Percentiles rank a stretch among this genome's conserved stretches.
Evolutionary conservation across 1,140 invertebrate species (phyloP).

Genomic region (Papilio xuthus): DNA sequence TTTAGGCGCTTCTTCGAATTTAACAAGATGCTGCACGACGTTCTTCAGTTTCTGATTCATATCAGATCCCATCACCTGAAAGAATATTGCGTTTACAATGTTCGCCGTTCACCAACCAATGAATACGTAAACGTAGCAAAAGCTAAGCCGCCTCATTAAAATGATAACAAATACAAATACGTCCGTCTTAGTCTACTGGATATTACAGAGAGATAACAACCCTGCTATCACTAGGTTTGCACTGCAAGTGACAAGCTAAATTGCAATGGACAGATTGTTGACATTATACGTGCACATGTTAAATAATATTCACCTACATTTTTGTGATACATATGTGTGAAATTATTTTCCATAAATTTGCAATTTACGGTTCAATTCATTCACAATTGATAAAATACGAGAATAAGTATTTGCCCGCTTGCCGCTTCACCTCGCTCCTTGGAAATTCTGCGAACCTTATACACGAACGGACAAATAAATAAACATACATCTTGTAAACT

Average conservation of each 20-base stretch:
- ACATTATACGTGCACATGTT: no score
- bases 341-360: neutral
- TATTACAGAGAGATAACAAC: no score
- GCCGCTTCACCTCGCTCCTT: neutral
- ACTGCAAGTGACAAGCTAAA: no score
- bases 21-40: slow-evolving; percentile 14
- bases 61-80: slow-evolving; percentile 29
- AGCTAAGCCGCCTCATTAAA: neutral
- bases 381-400: neutral
- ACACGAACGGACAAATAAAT: neutral
- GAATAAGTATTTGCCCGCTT: neutral
- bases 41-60: slow-evolving; percentile 25
- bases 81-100: slow-evolving; percentile 1
- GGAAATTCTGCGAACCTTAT: neutral
- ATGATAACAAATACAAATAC: no score
- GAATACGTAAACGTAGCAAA: neutral
- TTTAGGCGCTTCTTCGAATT: slow-evolving; percentile 19
- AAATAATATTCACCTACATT: neutral
- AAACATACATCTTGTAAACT: neutral
- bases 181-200: no score
- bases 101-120: neutral
- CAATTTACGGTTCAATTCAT: neutral
- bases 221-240: no score
- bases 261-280: neutral
- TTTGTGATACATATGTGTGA: neutral